Conservation (phyloP, 1,140 invertebrate genomes). For the Macrostomum lignano region DNA sequence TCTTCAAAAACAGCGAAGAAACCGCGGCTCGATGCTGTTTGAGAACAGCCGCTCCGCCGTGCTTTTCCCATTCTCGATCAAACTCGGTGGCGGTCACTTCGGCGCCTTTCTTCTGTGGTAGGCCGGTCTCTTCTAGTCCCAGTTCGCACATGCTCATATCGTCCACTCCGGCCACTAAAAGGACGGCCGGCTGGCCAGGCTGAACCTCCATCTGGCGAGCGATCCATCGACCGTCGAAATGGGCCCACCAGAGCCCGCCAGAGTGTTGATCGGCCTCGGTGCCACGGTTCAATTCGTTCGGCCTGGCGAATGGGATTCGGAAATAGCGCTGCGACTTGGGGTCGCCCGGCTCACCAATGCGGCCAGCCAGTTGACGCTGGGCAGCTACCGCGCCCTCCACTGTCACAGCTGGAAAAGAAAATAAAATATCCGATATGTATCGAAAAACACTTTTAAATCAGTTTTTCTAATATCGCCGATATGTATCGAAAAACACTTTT, state of each 20-base stretch:
- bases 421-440: too few species aligned
- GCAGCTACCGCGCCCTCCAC: too few species aligned
- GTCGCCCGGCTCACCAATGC: too few species aligned
- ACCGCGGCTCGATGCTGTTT: too few species aligned
- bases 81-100: conserved; percentile 51
- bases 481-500: too few species aligned
- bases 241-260: conserved; percentile 74
- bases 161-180: conserved; percentile 59
- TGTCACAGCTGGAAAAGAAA: too few species aligned
- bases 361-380: too few species aligned
- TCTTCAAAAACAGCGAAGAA: too few species aligned
- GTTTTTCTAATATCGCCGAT: too few species aligned
- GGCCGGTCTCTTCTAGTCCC: conserved; percentile 71
- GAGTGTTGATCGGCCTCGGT: conserved; percentile 33
- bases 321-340: conserved; percentile 49
- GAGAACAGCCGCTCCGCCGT: conserved; percentile 11
- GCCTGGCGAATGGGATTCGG: conserved; percentile 61
- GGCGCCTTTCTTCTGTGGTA: conserved; percentile 68
- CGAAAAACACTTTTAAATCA: too few species aligned
- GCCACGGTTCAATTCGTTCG: too few species aligned
- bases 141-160: conserved; percentile 96
- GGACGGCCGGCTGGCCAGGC: conserved; percentile 55
- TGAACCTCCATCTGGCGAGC: conserved; percentile 87
- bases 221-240: conserved; percentile 87
- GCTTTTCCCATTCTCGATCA: conserved; percentile 23